Base-by-base conservation (phyloP, 2,888 invertebrate genomes). In the Mayetiola destructor region DNA sequence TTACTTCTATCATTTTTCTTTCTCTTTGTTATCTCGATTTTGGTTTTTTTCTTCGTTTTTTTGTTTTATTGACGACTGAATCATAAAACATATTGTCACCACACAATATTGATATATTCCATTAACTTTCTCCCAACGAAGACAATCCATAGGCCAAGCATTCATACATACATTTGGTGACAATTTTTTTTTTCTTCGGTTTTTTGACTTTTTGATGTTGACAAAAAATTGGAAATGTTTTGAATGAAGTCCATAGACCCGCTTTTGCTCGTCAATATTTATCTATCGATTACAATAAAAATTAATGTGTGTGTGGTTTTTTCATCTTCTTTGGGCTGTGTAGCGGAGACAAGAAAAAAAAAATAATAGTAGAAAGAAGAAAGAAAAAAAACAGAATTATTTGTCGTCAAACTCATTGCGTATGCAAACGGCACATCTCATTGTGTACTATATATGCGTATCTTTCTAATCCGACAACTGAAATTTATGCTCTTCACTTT, bases 321-420 rank as follows among this genome's bases (percentile, higher is more conserved):
- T 32, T 9, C 18, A 18, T 53, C 32, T 9, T 9, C 32, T 32
- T 12, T 9, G 12, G 32, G 12, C 12, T 9, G 12, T 6, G 8
- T 32, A 9, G 12, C 12, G 32, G 12, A 9, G 6, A 32, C 32
- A n/a, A n/a, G n/a, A n/a, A n/a, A n/a, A n/a, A n/a, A n/a, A n/a
- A n/a, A n/a, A n/a, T n/a, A n/a, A n/a, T n/a, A n/a, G n/a, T n/a
- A n/a, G n/a, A n/a, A n/a, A n/a, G n/a, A n/a, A n/a, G n/a, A n/a
- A n/a, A n/a, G n/a, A n/a, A n/a, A n/a, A 48, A 16, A 39, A 39
- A 40, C 20, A 9, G 27, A 27, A 48, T 27, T 27, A n/a, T 48
- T n/a, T n/a, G n/a, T n/a, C 27, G 48, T 48, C 48, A 48, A 48
- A 23, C 48, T 48, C 48, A 48, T 48, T 48, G 48, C n/a, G 48